Evolutionary conservation across 2,888 invertebrate genomes (phyloP), one percentile per base, ranked within the genome.

Genomic region (Adineta ricciae): DNA sequence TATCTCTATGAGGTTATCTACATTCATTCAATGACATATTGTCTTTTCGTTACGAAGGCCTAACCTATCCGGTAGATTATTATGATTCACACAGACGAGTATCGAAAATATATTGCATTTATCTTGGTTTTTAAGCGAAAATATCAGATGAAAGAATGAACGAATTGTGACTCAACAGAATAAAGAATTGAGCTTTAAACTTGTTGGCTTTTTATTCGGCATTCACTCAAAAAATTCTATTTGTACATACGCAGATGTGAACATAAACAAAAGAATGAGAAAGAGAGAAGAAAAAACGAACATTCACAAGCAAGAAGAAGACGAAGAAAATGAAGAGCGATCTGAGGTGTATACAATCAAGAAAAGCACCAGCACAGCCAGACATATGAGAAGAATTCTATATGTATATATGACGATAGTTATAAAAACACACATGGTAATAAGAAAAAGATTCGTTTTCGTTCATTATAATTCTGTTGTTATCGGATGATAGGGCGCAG

Each of bases 401-500:
- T 64, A 36, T 50, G 50, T 50, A 50, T 50, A 50, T 50, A 64
- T 32, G 16, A 64, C 19, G 19, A 0, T 7, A 14, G 16, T 3
- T 8, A 14, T 32, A 36, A 64, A 64, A 64, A n/a, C 56, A 56
- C 56, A 56, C 56, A 56, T 56, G 14, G 2, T 56, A 56, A 56
- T n/a, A 56, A 64, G 16, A 11, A 19, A 32, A 64, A 64, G 32
- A 64, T n/a, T n/a, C n/a, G 56, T 1, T 24, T 21, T 21, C 8
- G 5, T 7, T 78, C n/a, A n/a, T 41, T 41, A 78, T 78, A 78
- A 78, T 41, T 78, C 78, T 78, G 78, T 78, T 78, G 78, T 78
- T 41, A 78, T 78, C n/a, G 78, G 78, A n/a, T 78, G 78, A 78
- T 78, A 41, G 11, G 64, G 11, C 19, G 64, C 5, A 32, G 27